These are phyloP conservation scores for Pelosia muscerda DNA, from an alignment of 2,888 invertebrate species.

Conservation along the genomic window DNA sequence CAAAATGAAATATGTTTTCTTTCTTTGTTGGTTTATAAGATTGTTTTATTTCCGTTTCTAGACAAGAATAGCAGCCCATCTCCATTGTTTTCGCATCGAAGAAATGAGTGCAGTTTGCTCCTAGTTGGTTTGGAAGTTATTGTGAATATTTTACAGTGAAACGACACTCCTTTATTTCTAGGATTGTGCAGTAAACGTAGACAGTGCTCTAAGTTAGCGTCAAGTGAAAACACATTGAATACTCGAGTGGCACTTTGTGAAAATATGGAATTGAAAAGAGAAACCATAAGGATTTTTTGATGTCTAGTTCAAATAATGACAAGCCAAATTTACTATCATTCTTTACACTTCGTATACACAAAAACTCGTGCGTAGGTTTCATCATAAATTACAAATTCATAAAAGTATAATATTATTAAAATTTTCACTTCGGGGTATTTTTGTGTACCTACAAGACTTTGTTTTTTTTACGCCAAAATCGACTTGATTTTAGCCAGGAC, in stretches of 20 bases:
- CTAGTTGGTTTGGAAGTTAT: conserved; percentile 46
- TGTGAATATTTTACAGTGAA: conserved; percentile 53
- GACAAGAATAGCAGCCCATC: conserved; percentile 51
- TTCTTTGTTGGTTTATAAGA: conserved; percentile 51
- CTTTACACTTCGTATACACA: too few relatives aligned
- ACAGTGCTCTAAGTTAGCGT: conserved; percentile 25
- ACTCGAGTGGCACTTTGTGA: conserved; percentile 25
- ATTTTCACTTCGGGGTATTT: too few relatives aligned
- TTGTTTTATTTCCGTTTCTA: conserved; percentile 48
- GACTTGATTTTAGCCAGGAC: too few relatives aligned
- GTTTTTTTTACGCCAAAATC: too few relatives aligned
- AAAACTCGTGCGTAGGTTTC: too few relatives aligned
- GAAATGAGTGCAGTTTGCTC: conserved; percentile 46
- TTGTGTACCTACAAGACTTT: too few relatives aligned
- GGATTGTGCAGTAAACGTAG: conserved; percentile 13
- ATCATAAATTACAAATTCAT: too few relatives aligned
- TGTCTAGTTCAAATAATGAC: too few relatives aligned
- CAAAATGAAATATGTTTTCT: too few relatives aligned
- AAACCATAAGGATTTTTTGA: too few relatives aligned
- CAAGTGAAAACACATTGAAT: conserved; percentile 22
- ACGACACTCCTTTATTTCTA: conserved; percentile 30
- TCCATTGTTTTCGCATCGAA: conserved; percentile 60
- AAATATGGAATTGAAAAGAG: conserved; percentile 6
- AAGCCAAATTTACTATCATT: too few relatives aligned
- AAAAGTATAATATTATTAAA: too few relatives aligned